Conservation (phyloP, 2,797 vertebrate genomes). For the Trachops cirrhosus region DNA sequence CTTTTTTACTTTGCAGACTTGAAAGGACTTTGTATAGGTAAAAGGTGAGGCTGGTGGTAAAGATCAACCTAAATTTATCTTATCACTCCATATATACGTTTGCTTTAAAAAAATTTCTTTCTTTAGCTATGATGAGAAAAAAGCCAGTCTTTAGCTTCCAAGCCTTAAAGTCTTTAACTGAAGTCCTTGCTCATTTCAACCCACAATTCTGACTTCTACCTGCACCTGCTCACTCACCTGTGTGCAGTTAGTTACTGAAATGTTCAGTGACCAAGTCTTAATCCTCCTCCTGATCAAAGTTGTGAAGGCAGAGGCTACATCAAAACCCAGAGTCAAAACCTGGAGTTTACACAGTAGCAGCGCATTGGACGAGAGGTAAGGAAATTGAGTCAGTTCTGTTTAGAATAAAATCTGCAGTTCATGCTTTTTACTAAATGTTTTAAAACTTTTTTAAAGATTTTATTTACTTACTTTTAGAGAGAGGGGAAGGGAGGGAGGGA, state of each 20-base stretch:
- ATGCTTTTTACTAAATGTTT: constrained; percentile 59
- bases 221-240: background rate
- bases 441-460: too few species aligned
- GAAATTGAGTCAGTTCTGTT: constrained; percentile 30
- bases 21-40: constrained; percentile 35
- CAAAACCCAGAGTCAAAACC: constrained; percentile 30
- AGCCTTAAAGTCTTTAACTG: background rate
- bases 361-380: background rate
- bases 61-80: constrained; percentile 57
- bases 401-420: constrained; percentile 7
- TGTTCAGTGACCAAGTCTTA: background rate
- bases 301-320: background rate
- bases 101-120: background rate
- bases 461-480: too few species aligned
- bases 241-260: background rate
- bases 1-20: constrained; percentile 45
- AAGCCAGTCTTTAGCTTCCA: constrained; percentile 30
- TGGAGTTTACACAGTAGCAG: constrained; percentile 35
- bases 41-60: background rate
- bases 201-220: constrained; percentile 15
- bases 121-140: constrained; percentile 8
- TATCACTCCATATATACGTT: constrained; percentile 46
- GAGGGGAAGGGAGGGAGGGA: too few species aligned
- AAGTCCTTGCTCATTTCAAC: background rate
- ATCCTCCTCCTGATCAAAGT: background rate